A percentile compares a stretch with the other conserved stretches of the same genome.
Conservation (phyloP, 2,888 invertebrate species). For the Odontothrips loti region DNA sequence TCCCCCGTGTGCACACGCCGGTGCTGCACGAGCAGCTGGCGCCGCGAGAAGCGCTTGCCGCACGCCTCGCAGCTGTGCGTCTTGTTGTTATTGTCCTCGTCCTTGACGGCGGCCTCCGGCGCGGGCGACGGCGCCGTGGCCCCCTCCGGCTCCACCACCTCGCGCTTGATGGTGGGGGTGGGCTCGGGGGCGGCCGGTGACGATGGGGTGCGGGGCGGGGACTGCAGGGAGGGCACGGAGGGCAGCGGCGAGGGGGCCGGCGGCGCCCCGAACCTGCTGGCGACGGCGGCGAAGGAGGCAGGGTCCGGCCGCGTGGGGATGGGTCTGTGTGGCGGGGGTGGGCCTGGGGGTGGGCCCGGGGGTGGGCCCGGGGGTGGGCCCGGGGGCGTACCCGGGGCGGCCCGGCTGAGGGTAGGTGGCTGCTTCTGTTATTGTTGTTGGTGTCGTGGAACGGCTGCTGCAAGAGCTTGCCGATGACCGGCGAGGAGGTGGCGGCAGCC, state of each 20-base stretch:
- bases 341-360: no score
- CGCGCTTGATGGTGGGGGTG: neutral
- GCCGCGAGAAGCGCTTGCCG: conserved; percentile 35
- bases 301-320: neutral
- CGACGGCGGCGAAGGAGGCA: neutral
- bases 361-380: no score
- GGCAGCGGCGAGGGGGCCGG: neutral
- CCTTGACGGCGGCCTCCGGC: conserved; percentile 31
- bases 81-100: conserved; percentile 27
- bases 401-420: conserved; percentile 28
- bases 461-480: conserved; percentile 32
- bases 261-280: neutral
- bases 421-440: conserved; percentile 42
- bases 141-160: conserved; percentile 21
- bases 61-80: conserved; percentile 36
- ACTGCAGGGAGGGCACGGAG: neutral
- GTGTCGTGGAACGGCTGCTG: conserved; percentile 40
- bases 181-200: neutral
- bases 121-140: neutral
- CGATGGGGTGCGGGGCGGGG: neutral
- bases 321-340: no score
- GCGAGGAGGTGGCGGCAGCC: conserved; percentile 28
- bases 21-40: conserved; percentile 36
- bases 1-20: conserved; percentile 34
- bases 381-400: neutral